Evolutionary conservation across 1,140 invertebrate species (phyloP).

Genomic region (Asbolus verrucosus): DNA sequence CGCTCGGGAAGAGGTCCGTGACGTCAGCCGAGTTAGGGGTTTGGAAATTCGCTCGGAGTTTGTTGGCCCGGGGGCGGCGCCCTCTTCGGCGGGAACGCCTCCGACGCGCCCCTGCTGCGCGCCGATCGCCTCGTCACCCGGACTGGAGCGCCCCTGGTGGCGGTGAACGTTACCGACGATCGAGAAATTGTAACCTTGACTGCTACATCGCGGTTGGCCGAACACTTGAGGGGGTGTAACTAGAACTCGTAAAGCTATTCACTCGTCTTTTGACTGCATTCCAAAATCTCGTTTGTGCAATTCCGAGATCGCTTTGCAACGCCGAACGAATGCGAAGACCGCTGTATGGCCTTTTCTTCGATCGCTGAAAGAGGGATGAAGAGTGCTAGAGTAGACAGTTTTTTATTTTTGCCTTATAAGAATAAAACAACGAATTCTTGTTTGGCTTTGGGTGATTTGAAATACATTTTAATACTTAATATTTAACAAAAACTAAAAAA

Average conservation of each 20-base stretch:
- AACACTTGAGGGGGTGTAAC: slow-evolving; percentile 57
- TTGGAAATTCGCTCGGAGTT: slow-evolving; percentile 56
- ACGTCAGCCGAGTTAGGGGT: slow-evolving; percentile 51
- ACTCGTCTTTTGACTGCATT: slow-evolving; percentile 29
- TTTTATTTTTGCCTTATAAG: too few species aligned
- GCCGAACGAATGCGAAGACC: slow-evolving; percentile 8
- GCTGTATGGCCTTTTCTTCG: too few species aligned
- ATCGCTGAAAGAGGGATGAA: too few species aligned
- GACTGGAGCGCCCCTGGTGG: slow-evolving; percentile 54
- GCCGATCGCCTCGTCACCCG: slow-evolving; percentile 47
- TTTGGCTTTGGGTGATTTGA: too few species aligned
- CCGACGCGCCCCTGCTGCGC: slow-evolving; percentile 48
- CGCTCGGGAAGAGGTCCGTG: slow-evolving; percentile 46
- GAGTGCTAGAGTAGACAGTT: too few species aligned
- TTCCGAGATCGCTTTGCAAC: too few species aligned
- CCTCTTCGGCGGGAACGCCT: slow-evolving; percentile 8
- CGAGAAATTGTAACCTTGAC: slow-evolving; percentile 60
- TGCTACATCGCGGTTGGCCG: slow-evolving; percentile 57
- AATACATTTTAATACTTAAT: too few species aligned
- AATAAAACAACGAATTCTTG: too few species aligned
- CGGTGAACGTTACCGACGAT: slow-evolving; percentile 59
- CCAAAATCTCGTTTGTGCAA: slow-evolving; percentile 20
- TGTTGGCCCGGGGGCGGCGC: slow-evolving; percentile 56
- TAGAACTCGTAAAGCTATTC: slow-evolving; percentile 24
- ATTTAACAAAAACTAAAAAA: too few species aligned